phyloP scores from a whole-genome alignment of 2,888 invertebrate genomes.

The Diarsia mendica region DNA sequence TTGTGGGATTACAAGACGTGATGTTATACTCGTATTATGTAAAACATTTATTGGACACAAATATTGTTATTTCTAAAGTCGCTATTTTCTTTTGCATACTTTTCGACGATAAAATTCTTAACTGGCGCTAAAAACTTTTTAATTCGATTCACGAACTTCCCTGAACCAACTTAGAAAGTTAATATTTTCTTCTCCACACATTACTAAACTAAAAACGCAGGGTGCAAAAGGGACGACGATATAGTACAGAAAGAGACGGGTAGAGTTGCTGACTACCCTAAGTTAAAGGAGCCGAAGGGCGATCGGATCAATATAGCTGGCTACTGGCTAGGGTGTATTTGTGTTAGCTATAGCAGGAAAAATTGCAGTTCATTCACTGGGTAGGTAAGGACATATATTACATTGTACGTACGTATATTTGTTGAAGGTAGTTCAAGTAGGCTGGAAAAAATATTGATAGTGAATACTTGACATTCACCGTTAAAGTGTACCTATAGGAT shows the following conservation, averaged over 20 bases:
- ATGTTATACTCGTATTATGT: no score
- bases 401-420: background rate
- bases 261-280: conserved; percentile 58
- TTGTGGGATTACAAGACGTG: no score
- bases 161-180: conserved; percentile 22
- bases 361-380: conserved; percentile 62
- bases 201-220: conserved; percentile 44
- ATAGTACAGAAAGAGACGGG: conserved; percentile 44
- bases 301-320: conserved; percentile 65
- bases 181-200: conserved; percentile 29
- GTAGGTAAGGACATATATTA: background rate
- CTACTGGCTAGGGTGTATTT: conserved; percentile 46
- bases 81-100: background rate
- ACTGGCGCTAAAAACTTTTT: background rate
- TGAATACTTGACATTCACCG: background rate
- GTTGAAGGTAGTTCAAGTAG: background rate
- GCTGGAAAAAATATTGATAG: background rate
- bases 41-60: background rate
- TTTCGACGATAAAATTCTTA: background rate
- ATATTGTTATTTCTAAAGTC: background rate
- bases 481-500: background rate
- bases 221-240: conserved; percentile 40
- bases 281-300: conserved; percentile 60
- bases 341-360: conserved; percentile 48
- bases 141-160: conserved; percentile 21